These are phyloP conservation scores for Diploscapter pachys DNA, from an alignment of 1,140 invertebrate species.

Conservation along the genomic window DNA sequence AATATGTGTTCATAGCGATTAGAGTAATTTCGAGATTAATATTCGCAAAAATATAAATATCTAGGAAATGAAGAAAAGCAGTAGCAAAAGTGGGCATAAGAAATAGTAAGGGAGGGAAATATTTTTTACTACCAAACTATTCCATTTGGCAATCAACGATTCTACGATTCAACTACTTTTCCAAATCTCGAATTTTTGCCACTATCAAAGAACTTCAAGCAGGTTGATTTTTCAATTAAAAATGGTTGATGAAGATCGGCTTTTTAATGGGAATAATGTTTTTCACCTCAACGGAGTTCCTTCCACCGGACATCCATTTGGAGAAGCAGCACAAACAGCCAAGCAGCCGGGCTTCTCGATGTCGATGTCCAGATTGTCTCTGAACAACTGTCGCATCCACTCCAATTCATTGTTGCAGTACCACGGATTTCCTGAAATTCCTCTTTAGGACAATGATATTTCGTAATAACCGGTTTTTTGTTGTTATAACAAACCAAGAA, in stretches of 20 bases:
- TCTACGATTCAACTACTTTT: neutral
- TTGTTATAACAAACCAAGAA: too few species aligned
- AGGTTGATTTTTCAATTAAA: too few species aligned
- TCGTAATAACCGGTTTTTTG: too few species aligned
- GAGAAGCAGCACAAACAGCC: conserved; percentile 42
- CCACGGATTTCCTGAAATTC: conserved; percentile 53
- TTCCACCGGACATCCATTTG: conserved; percentile 51
- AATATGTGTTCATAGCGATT: neutral
- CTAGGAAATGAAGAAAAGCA: too few species aligned
- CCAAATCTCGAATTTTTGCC: too few species aligned
- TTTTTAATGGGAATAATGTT: too few species aligned
- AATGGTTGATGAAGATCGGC: too few species aligned
- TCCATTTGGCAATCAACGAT: neutral
- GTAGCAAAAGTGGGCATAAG: too few species aligned
- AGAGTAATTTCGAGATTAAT: neutral
- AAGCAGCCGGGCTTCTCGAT: conserved; percentile 58
- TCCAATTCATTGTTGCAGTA: conserved; percentile 52
- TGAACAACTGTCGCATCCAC: conserved; percentile 56
- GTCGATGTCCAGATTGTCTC: conserved; percentile 58
- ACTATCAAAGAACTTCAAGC: too few species aligned
- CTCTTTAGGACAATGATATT: neutral
- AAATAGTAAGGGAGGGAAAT: too few species aligned
- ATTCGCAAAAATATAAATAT: neutral
- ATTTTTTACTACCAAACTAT: conserved; percentile 3
- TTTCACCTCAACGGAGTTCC: conserved; percentile 44